A percentile compares a stretch with the other conserved stretches of the same genome.
phyloP scores from a whole-genome alignment of 2,888 invertebrate species.

The Pristionchus fissidentatus region DNA sequence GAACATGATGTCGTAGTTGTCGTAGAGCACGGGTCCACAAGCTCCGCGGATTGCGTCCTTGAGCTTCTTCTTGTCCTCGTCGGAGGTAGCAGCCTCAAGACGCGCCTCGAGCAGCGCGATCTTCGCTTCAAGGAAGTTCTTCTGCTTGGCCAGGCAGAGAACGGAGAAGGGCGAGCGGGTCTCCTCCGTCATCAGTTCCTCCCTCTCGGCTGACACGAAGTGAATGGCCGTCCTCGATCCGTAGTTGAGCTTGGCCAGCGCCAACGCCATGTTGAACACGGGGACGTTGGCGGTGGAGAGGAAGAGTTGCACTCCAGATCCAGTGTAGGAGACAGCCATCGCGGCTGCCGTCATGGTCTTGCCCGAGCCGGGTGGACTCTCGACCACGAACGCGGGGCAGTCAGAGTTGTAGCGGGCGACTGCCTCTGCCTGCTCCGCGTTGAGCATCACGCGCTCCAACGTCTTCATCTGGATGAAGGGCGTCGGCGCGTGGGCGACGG shows the following conservation, averaged over 20 bases:
- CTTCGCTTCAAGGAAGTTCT: not conserved
- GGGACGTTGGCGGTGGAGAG: constrained; percentile 23
- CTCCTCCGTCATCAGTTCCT: constrained; percentile 20
- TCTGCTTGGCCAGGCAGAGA: not conserved
- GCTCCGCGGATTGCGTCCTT: not conserved
- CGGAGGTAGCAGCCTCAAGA: not conserved
- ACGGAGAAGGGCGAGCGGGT: not conserved
- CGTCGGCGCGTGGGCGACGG: too few species aligned
- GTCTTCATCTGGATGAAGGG: not conserved
- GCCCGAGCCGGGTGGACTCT: constrained; percentile 25
- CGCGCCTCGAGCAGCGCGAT: not conserved
- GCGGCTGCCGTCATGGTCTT: constrained; percentile 18
- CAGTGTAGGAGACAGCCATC: not conserved
- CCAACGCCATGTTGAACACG: constrained; percentile 26
- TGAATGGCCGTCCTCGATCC: not conserved
- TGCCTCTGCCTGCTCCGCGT: not conserved
- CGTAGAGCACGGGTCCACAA: not conserved
- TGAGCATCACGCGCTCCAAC: not conserved
- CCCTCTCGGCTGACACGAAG: not conserved
- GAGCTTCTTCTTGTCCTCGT: not conserved
- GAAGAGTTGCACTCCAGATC: not conserved
- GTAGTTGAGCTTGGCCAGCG: constrained; percentile 5
- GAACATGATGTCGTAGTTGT: not conserved
- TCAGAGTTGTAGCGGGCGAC: not conserved
- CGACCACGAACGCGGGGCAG: not conserved